Base-by-base conservation (phyloP, 1,140 invertebrate species). In the Propsilocerus akamusi region DNA sequence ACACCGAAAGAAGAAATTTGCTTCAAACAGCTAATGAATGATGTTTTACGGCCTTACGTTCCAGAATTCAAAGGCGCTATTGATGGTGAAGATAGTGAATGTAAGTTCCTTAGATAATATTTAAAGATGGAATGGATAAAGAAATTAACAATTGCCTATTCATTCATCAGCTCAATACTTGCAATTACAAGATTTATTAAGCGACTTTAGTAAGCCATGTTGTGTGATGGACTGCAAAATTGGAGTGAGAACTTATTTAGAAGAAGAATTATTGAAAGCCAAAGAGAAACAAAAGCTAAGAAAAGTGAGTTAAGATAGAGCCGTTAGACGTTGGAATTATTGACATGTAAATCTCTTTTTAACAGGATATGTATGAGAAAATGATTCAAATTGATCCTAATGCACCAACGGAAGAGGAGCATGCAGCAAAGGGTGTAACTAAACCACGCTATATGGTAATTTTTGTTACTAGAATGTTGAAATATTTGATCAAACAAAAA, bases 191-290 rank as follows among this genome's bases (percentile, higher is more conserved):
- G 92, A 97, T 69, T 70, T 97, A 34, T 68, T 97, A 17, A 84
- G 84, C 48, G 85, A 88, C 55, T 97, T 95, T 65, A 76, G 82
- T 52, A 78, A 84, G 47, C 90, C 92, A 0, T 94, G 86, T 59
- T 41, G 34, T 41, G 89, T 97, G 0, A 96, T 97, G 91, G 92
- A 97, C 66, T 92, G 92, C 65, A 97, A 97, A 68, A 83, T 97
- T 55, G 92, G 92, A 24, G 84, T 93, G 2, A 72, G 92, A 53
- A 96, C 93, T 0, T 97, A 96, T 65, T 69, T 96, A 47, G 92
- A 96, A 68, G 89, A 94, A 55, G 92, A 97, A 66, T 67, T 96
- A 17, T 82, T 85, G 1, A 95, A 94, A 69, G 90, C 91, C 3
- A 88, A 91, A 67, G 86, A 93, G 65, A 93, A 92, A 64, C 91